Base-by-base conservation (phyloP, 2,797 vertebrate genomes). In the Oryzias sinensis region DNA sequence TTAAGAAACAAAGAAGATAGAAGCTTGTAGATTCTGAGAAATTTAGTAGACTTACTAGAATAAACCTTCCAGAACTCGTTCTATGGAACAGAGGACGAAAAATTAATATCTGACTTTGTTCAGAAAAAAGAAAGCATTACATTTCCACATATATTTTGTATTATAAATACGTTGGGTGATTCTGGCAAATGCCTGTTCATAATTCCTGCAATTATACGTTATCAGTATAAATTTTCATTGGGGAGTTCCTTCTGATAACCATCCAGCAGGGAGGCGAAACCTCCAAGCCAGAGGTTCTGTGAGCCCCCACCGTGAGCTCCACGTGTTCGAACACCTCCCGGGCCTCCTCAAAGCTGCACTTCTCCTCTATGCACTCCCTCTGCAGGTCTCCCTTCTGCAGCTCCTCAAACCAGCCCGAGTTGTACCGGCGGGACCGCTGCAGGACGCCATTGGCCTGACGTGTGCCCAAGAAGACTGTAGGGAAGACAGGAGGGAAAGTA, bases 351-450 rank as follows among this genome's bases (percentile, higher is more conserved):
- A 92, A 93, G 1, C 92, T 93, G 64, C 97, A 99, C 0, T 0
- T 73, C 65, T 99, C 97, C 88, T 98, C 97, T 42, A 86, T 54
- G 82, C 97, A 99, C 74, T 99, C 97, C 16, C 95, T 63, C 82
- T 95, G 91, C 72, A 97, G 79, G 13, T 95, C 92, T 1, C 94
- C 94, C 1, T 22, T 25, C 79, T 93, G 89, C 25, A 98, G 58
- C 79, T 99, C 97, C 88, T 99, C 97, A 0, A 96, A 81, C 90
- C 94, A 90, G 24, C 90, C 91, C 0, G 76, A 76, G 83, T 96
- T 95, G 51, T 89, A 93, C 48, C 96, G 84, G 43, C 82, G 90
- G 5, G 20, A 73, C 59, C 97, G 84, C 20, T 70, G 48, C 68
- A 87, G 88, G 44, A 96, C 54, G 14, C 81, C 0, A 0, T 82